Evolutionary conservation across 2,797 vertebrate species (phyloP), one percentile per base, ranked within the genome.

Genomic region (Sebastes hubbsi): DNA sequence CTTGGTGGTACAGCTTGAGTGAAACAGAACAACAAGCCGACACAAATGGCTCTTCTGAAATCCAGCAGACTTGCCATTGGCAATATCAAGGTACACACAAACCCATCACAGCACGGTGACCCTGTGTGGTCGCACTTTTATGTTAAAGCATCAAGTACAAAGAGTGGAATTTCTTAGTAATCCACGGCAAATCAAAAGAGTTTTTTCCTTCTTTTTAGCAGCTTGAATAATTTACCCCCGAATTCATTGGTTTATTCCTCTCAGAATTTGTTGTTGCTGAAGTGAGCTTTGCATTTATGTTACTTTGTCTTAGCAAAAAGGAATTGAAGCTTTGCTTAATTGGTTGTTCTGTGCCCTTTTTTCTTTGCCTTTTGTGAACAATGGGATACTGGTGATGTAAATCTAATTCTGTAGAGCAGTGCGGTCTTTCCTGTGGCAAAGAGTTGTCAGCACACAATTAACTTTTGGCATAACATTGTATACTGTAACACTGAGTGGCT

Each of bases 371-470:
- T 91, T 87, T 77, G 74, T 90, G 89, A 91, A 85, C 84, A 80
- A 83, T 77, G 82, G 88, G 75, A 80, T 87, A 83, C 81, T 80
- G 82, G 87, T 76, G 85, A 91, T 90, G 89, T 90, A 86, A 91
- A 92, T 88, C 85, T 90, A 70, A 89, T 89, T 91, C 78, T 81
- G 27, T 83, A 87, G 86, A 88, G 84, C 82, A 81, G 65, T 72
- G 52, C 56, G 20, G 75, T 80, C 83, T 85, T 88, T 94, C 90
- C 87, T 67, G 77, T 92, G 76, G 90, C 78, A 84, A 77, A 80
- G 75, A 89, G 69, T 87, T 93, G 90, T 95, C 92, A 88, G 89
- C 85, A 84, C 87, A 87, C 90, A 93, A 94, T 95, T 93, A 95
- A 88, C 88, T 88, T 89, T 90, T 92, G 92, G 92, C 90, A 89